These are phyloP conservation scores for Drosophila peninsularis DNA, from an alignment of 2,888 invertebrate species.

Conservation along the genomic window DNA sequence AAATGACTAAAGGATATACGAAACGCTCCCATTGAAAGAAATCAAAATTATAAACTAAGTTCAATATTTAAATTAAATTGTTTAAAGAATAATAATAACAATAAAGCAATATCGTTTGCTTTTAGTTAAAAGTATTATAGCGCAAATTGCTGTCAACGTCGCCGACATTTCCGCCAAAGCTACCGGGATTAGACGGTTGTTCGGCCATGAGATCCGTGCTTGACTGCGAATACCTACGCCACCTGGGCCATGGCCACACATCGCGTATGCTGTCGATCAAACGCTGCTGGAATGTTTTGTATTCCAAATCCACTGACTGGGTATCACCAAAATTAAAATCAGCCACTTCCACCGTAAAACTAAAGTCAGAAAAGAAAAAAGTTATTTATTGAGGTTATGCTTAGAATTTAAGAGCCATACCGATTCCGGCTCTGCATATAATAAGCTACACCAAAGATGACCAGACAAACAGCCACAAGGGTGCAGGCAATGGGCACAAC, in stretches of 20 bases:
- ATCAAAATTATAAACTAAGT: conserved; percentile 38
- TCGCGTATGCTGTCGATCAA: conserved; percentile 91
- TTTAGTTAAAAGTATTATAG: conserved; percentile 79
- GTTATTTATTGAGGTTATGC: neutral
- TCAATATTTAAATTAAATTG: conserved; percentile 60
- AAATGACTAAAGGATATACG: conserved; percentile 52
- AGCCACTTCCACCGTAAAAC: conserved; percentile 93
- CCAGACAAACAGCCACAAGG: conserved; percentile 91
- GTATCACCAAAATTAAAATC: conserved; percentile 94
- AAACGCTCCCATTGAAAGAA: conserved; percentile 35
- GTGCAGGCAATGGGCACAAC: conserved; percentile 94
- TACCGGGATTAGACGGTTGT: conserved; percentile 57
- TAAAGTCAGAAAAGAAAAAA: conserved; percentile 72
- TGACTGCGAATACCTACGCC: conserved; percentile 73
- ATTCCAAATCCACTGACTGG: conserved; percentile 91
- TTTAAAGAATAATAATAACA: conserved; percentile 70
- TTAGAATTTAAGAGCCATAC: conserved; percentile 83
- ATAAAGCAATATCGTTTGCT: conserved; percentile 30
- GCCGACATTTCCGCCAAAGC: conserved; percentile 63
- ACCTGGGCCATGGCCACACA: conserved; percentile 86
- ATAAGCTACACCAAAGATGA: conserved; percentile 94
- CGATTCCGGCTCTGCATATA: conserved; percentile 92
- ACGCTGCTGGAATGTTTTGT: conserved; percentile 93
- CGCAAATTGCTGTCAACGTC: conserved; percentile 80
- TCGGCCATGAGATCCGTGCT: conserved; percentile 78